Conservation (phyloP, 2,797 vertebrate species). For the Xiphorhynchus erythropygius region DNA sequence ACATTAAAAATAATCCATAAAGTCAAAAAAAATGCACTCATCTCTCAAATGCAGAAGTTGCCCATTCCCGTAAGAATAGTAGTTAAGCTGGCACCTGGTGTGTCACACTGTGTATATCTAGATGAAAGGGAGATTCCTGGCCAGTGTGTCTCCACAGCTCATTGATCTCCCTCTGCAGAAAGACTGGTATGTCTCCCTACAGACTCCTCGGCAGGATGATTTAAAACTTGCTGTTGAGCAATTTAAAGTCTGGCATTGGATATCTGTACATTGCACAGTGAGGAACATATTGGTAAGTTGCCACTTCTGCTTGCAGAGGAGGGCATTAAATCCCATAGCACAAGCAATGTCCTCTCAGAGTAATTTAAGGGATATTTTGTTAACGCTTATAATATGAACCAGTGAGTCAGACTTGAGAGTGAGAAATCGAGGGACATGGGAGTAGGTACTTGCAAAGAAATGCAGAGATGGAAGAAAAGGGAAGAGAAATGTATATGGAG, state of each 20-base stretch:
- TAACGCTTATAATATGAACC: constrained; percentile 51
- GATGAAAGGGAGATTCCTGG: constrained; percentile 73
- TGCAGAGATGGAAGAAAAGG: not conserved
- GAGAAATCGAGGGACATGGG: constrained; percentile 8
- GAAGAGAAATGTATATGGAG: not conserved
- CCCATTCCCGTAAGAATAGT: constrained; percentile 55
- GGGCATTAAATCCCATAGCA: constrained; percentile 38
- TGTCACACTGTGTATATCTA: constrained; percentile 67
- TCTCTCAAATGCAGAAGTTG: constrained; percentile 44
- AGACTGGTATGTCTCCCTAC: constrained; percentile 74
- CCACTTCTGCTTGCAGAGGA: constrained; percentile 45
- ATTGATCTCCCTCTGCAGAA: constrained; percentile 77
- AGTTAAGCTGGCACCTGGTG: constrained; percentile 65
- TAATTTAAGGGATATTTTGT: constrained; percentile 62
- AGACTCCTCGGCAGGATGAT: constrained; percentile 70
- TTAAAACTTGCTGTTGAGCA: constrained; percentile 76
- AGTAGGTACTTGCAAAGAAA: constrained; percentile 30
- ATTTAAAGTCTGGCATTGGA: constrained; percentile 66
- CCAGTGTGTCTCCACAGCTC: constrained; percentile 73
- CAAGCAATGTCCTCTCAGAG: constrained; percentile 12
- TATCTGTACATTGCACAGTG: constrained; percentile 42
- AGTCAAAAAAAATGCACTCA: not conserved
- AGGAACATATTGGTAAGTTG: constrained; percentile 45
- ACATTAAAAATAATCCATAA: constrained; percentile 63
- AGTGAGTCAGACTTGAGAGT: constrained; percentile 56